Conservation (phyloP, 2,113 vertebrate genomes). For the Lanius collurio region DNA sequence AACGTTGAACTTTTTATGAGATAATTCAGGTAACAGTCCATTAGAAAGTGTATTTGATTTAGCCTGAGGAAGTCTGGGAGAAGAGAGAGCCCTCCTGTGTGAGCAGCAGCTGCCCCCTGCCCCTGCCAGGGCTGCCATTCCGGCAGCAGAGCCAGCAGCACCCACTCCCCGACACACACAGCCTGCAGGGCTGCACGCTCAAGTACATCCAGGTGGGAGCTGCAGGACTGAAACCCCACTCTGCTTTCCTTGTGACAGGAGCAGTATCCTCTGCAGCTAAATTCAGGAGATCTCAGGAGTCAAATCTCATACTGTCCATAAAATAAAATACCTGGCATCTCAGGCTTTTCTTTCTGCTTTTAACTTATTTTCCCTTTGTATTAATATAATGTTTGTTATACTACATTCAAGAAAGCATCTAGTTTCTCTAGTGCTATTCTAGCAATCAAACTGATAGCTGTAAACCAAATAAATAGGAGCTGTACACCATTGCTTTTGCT, state of each 20-base stretch:
- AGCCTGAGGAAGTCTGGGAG: neutral
- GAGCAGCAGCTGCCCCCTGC: neutral
- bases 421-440: conserved; percentile 55
- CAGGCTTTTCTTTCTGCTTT: conserved; percentile 46
- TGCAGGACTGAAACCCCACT: neutral
- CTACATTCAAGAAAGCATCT: conserved; percentile 39
- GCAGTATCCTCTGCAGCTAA: neutral
- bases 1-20: conserved; percentile 19
- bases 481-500: conserved; percentile 30
- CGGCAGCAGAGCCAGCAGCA: rapidly evolving
- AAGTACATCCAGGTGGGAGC: rapidly evolving
- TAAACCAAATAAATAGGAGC: conserved; percentile 77
- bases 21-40: conserved; percentile 51
- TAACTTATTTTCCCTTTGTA: conserved; percentile 59
- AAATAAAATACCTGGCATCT: conserved; percentile 37
- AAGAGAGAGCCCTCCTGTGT: neutral
- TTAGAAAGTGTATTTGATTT: conserved; percentile 23
- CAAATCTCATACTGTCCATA: neutral
- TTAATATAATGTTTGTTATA: conserved; percentile 41
- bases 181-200: neutral
- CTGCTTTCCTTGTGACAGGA: neutral
- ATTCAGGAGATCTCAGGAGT: neutral
- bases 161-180: neutral
- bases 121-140: neutral
- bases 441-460: conserved; percentile 69